phyloP scores from a whole-genome alignment of 2,113 vertebrate species.

The Chlorocebus sabaeus region DNA sequence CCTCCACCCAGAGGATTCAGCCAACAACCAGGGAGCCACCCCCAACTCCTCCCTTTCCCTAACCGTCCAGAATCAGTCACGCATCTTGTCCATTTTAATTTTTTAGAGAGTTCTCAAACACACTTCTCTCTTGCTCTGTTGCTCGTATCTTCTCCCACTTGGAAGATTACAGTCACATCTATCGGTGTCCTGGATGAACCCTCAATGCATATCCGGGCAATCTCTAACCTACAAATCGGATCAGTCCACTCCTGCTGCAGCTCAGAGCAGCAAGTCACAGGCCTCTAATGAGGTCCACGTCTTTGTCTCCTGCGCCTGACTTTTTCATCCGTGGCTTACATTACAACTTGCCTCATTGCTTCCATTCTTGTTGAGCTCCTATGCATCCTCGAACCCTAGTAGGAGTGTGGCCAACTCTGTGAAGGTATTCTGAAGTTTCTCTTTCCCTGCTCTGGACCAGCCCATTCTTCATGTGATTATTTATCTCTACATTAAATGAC shows the following conservation, averaged over 20 bases:
- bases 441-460: neutral
- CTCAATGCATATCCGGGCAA: neutral
- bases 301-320: fast-evolving
- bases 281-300: neutral
- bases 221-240: fast-evolving
- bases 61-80: neutral
- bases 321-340: neutral
- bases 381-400: neutral
- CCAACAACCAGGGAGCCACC: neutral
- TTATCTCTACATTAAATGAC: neutral
- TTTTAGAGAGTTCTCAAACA: neutral
- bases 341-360: neutral
- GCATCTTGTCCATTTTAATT: neutral
- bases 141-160: neutral
- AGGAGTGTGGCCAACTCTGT: neutral
- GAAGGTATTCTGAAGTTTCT: neutral
- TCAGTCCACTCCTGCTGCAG: neutral
- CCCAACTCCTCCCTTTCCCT: neutral
- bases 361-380: neutral
- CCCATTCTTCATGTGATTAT: neutral
- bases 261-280: fast-evolving
- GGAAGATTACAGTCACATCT: neutral
- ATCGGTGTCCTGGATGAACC: neutral
- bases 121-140: neutral
- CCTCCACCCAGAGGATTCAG: neutral